Percentiles rank a stretch among this genome's conserved stretches.
phyloP scores from a whole-genome alignment of 2,113 vertebrate species.

The Tetraodon nigroviridis region DNA sequence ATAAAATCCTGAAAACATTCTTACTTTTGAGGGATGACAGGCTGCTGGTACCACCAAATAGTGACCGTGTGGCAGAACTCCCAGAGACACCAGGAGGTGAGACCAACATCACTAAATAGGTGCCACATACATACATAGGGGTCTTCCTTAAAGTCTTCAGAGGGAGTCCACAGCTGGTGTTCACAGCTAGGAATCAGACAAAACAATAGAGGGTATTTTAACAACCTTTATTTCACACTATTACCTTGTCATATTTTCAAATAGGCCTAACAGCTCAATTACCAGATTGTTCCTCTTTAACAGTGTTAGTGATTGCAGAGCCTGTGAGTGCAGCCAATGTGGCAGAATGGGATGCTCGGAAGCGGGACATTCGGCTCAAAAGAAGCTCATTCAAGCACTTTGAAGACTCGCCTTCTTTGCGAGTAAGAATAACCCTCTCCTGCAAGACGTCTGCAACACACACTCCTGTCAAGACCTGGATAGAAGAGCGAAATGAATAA shows the following conservation, averaged over 20 bases:
- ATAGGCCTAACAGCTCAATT: slow-evolving; percentile 26
- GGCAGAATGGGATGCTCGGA: slow-evolving; percentile 92
- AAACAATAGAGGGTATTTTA: neutral
- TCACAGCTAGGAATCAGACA: slow-evolving; percentile 74
- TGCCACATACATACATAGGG: slow-evolving; percentile 94
- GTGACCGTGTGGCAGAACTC: slow-evolving; percentile 93
- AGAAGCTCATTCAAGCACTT: slow-evolving; percentile 99
- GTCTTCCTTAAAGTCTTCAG: slow-evolving; percentile 92
- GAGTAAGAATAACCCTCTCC: slow-evolving; percentile 90
- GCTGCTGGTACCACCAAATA: slow-evolving; percentile 93
- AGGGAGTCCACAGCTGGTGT: slow-evolving; percentile 95
- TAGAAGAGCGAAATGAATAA: neutral
- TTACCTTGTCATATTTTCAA: neutral
- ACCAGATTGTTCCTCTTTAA: slow-evolving; percentile 98
- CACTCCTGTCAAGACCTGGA: slow-evolving; percentile 83
- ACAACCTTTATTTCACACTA: neutral
- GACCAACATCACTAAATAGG: slow-evolving; percentile 93
- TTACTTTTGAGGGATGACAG: slow-evolving; percentile 96
- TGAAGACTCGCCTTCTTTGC: slow-evolving; percentile 96
- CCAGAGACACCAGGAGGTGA: slow-evolving; percentile 92
- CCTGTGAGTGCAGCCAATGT: slow-evolving; percentile 94
- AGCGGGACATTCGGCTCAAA: slow-evolving; percentile 92
- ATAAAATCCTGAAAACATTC: slow-evolving; percentile 18
- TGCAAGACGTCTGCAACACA: slow-evolving; percentile 85
- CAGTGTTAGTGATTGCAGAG: slow-evolving; percentile 93